A percentile compares a stretch with the other conserved stretches of the same genome.
These are phyloP conservation scores for Clusia tigrina DNA, from an alignment of 2,888 invertebrate species.

Conservation along the genomic window DNA sequence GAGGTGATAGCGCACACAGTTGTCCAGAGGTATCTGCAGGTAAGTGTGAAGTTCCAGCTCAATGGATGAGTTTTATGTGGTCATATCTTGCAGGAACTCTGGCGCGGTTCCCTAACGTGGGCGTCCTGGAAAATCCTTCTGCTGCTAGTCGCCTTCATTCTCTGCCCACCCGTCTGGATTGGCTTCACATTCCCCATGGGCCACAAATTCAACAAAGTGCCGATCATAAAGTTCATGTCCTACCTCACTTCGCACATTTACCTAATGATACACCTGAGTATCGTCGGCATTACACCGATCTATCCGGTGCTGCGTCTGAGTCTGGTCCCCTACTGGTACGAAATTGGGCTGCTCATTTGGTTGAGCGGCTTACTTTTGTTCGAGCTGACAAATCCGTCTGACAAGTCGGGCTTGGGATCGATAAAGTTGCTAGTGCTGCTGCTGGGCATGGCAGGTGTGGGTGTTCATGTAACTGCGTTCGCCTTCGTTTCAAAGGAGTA, in stretches of 20 bases:
- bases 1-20: slow-evolving; percentile 97
- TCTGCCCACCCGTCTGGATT: slow-evolving; percentile 96
- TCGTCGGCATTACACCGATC: slow-evolving; percentile 89
- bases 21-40: slow-evolving; percentile 95
- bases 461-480: slow-evolving; percentile 85
- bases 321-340: slow-evolving; percentile 92
- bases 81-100: slow-evolving; percentile 79
- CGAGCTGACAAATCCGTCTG: slow-evolving; percentile 97
- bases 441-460: slow-evolving; percentile 89
- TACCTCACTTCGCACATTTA: slow-evolving; percentile 98
- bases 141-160: slow-evolving; percentile 89
- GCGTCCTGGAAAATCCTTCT: slow-evolving; percentile 93
- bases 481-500: slow-evolving; percentile 73
- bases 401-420: slow-evolving; percentile 96
- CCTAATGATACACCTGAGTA: slow-evolving; percentile 89
- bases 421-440: slow-evolving; percentile 87
- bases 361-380: slow-evolving; percentile 93
- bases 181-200: slow-evolving; percentile 93
- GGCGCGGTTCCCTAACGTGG: slow-evolving; percentile 98
- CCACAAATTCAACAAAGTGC: slow-evolving; percentile 96
- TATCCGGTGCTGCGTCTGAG: slow-evolving; percentile 82
- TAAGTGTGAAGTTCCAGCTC: slow-evolving; percentile 63
- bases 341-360: slow-evolving; percentile 95
- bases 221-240: slow-evolving; percentile 99
- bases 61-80: background rate